A percentile compares a stretch with the other conserved stretches of the same genome.
phyloP scores from a whole-genome alignment of 2,888 invertebrate species.

The Lumbricus terrestris region DNA sequence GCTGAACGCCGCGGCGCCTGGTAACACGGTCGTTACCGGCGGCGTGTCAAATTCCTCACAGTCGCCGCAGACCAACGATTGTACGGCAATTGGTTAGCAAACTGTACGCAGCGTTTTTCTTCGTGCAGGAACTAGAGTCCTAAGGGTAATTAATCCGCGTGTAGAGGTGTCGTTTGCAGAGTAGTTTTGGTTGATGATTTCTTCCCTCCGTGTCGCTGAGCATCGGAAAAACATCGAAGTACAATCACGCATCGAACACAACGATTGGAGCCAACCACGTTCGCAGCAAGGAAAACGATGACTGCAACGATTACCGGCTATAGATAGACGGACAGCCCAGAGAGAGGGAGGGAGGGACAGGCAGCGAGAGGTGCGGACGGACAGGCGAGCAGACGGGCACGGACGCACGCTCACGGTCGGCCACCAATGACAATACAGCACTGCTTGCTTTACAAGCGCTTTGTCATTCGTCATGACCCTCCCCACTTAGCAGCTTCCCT shows the following conservation, averaged over 20 bases:
- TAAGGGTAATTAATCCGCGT: background rate
- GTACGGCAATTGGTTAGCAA: background rate
- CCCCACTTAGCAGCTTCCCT: background rate
- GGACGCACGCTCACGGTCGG: background rate
- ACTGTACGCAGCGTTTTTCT: background rate
- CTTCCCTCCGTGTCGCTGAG: background rate
- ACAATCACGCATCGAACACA: background rate
- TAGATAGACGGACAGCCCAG: conserved; percentile 3
- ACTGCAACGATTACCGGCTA: background rate
- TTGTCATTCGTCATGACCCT: conserved; percentile 3
- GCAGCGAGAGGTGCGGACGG: background rate
- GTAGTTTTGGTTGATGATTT: background rate
- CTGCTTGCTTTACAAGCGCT: background rate
- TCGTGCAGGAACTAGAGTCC: background rate
- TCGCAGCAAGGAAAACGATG: background rate
- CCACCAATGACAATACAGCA: background rate
- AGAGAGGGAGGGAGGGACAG: background rate
- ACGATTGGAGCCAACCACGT: background rate
- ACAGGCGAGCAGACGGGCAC: background rate
- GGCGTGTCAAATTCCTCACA: background rate
- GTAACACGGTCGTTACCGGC: background rate
- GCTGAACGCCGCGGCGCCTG: background rate
- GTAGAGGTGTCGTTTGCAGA: background rate
- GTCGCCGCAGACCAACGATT: too few relatives aligned
- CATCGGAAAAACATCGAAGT: background rate